These are phyloP conservation scores for Chrysocyon brachyurus DNA, from an alignment of 2,797 vertebrate genomes.

Conservation along the genomic window DNA sequence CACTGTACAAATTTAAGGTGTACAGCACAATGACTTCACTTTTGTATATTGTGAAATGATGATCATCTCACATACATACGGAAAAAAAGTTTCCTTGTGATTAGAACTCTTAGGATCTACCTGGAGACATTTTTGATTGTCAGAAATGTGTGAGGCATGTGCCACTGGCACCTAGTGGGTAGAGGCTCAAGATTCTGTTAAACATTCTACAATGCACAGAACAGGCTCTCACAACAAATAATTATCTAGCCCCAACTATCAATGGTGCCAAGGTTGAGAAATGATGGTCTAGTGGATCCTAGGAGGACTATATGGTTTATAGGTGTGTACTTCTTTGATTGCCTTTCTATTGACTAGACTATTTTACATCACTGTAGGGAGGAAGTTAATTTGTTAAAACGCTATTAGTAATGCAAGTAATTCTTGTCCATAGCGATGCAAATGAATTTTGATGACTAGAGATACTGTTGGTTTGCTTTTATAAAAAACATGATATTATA, in stretches of 20 bases:
- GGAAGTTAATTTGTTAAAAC: constrained; percentile 15
- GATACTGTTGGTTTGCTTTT: not conserved
- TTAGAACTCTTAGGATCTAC: not conserved
- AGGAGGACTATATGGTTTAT: not conserved
- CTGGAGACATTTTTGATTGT: not conserved
- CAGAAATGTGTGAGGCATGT: not conserved
- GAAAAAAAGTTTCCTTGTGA: not conserved
- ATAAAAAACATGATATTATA: not conserved
- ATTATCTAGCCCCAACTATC: not conserved
- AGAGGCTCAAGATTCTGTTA: not conserved
- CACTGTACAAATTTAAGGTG: not conserved
- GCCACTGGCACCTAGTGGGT: not conserved
- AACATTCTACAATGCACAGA: not conserved
- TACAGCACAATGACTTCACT: not conserved
- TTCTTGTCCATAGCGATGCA: not conserved
- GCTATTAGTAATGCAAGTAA: not conserved
- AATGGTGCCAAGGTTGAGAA: not conserved
- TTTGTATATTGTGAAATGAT: not conserved
- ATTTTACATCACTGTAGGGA: not conserved
- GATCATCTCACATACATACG: not conserved
- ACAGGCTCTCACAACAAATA: not conserved
- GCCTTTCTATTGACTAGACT: not conserved
- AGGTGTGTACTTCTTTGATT: not conserved
- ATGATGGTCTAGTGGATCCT: not conserved
- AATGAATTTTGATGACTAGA: not conserved